Conservation (phyloP, 2,888 invertebrate genomes). For the Conomelus anceps region DNA sequence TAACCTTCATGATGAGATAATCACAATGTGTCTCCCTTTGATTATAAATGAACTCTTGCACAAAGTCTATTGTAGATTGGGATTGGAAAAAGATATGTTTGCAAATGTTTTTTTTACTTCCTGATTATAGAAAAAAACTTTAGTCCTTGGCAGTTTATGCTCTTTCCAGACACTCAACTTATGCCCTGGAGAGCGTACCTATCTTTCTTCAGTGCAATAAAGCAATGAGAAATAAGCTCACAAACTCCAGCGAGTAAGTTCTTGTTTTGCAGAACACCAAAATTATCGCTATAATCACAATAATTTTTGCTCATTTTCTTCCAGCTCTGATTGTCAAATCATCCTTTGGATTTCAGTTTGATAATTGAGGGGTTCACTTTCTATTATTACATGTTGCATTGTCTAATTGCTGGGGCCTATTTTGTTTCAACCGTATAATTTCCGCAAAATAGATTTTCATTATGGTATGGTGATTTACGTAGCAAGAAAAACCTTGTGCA, state of each 20-base stretch:
- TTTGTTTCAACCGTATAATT: neutral
- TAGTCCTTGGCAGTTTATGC: neutral
- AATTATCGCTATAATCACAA: neutral
- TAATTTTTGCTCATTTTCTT: neutral
- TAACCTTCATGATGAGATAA: no score
- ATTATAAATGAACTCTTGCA: no score
- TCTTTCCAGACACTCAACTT: neutral
- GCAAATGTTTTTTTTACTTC: neutral
- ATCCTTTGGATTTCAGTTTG: neutral
- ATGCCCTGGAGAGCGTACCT: neutral
- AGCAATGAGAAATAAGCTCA: neutral
- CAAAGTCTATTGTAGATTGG: neutral
- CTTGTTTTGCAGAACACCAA: neutral
- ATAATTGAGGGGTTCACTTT: neutral
- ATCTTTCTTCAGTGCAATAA: neutral
- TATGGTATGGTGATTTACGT: neutral
- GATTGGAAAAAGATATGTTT: neutral
- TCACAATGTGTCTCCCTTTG: no score
- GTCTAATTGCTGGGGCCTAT: no score
- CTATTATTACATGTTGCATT: neutral
- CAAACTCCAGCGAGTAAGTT: neutral
- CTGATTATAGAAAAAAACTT: neutral
- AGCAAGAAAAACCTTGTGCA: neutral
- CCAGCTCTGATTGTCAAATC: neutral
- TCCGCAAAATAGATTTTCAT: neutral